Conservation (phyloP, 2,888 invertebrate genomes). For the Tipula confusa region DNA sequence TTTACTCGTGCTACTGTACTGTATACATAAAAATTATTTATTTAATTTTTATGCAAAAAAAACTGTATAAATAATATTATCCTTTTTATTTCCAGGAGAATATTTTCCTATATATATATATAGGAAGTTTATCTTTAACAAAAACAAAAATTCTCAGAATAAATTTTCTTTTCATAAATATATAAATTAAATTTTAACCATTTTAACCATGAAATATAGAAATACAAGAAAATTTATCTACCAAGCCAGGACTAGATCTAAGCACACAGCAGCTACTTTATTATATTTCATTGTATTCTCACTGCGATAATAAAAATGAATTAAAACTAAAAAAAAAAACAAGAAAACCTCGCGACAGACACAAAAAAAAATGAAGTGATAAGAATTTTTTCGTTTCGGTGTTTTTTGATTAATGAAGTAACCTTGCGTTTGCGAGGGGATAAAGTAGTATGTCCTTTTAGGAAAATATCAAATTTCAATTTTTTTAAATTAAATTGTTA, state of each 20-base stretch:
- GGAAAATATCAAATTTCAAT: slow-evolving; percentile 25
- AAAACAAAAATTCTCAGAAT: background rate
- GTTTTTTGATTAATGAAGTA: background rate
- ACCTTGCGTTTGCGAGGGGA: background rate
- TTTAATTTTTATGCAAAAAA: background rate
- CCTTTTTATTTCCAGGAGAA: background rate
- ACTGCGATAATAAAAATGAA: slow-evolving; percentile 20
- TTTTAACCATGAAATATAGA: background rate
- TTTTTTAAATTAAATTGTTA: slow-evolving; percentile 15
- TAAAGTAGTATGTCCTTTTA: background rate
- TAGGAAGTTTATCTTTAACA: background rate
- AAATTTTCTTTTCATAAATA: background rate
- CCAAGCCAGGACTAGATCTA: background rate
- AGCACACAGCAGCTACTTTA: background rate
- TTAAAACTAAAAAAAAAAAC: background rate
- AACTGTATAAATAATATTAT: background rate
- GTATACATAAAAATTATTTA: background rate
- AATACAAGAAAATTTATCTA: background rate
- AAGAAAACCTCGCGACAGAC: background rate
- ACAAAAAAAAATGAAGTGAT: slow-evolving; percentile 13
- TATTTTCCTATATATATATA: too few species aligned
- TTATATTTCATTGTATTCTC: background rate
- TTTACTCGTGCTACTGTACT: background rate
- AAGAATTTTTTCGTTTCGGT: background rate
- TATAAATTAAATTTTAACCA: background rate